Base-by-base conservation (phyloP, 2,797 vertebrate genomes). In the Dryobates pubescens region DNA sequence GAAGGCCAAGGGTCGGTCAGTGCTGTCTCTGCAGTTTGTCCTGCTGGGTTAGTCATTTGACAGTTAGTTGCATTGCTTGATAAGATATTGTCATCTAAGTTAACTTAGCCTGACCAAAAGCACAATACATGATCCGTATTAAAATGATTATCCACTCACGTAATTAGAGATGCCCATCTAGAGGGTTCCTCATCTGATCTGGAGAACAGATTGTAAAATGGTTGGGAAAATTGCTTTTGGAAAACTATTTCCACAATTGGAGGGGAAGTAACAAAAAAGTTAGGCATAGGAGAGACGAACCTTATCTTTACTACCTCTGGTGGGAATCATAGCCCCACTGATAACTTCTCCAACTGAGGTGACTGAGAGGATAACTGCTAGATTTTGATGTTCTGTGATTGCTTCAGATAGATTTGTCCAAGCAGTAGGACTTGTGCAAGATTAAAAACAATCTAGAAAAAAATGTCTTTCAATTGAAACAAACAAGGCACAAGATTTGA, bases 61-160 rank as follows among this genome's bases (percentile, higher is more conserved):
- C 71, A 69, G 30, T 43, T 71, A 47, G 9, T 73, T 69, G 13
- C 45, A 15, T 63, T 22, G 51, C 53, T 56, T 72, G 45, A 29
- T 56, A 38, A 10, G 47, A 32, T 12, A 5, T 10, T 14, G 7
- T 69, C 51, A 27, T 13, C 36, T 65, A 12, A 17, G 10, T 72
- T 86, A 61, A 41, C 10, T 72, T 86, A 64, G 45, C 11, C 64
- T 63, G 47, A 62, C 34, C 10, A n/a, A 43, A 73, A 77, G 36
- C 36, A 53, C 0, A 1, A 24, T 54, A 14, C 3, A 3, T 6
- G 2, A 19, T 43, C 43, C n/a, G 0, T 61, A 29, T 45, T 38
- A 57, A 87, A 80, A 6, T 0, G 0, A 3, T 69, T 77, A 71
- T 81, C 34, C 11, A 30, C 49, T 64, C 54, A 29, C 14, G 14